Conservation (phyloP, 2,113 vertebrate genomes). For the Peromyscus polionotus region DNA sequence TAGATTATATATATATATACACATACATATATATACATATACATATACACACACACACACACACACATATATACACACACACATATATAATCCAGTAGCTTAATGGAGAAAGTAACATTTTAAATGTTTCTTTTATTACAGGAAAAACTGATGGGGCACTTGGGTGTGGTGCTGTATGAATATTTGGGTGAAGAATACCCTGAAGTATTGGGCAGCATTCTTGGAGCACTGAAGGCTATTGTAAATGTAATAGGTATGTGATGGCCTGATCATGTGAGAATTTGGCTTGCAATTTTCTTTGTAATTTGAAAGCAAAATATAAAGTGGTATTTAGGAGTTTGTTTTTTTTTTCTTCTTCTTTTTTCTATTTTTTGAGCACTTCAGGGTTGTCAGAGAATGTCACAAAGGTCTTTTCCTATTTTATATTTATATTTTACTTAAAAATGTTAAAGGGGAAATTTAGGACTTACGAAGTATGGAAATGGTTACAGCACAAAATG, state of each 20-base stretch:
- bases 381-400: slow-evolving; percentile 15
- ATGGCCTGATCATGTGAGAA: slow-evolving; percentile 58
- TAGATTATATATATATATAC: too few relatives aligned
- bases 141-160: slow-evolving; percentile 99
- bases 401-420: not conserved
- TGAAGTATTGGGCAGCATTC: slow-evolving; percentile 98
- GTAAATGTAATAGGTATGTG: slow-evolving; percentile 98
- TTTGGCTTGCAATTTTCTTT: slow-evolving; percentile 25
- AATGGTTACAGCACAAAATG: not conserved
- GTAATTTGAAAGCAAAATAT: slow-evolving; percentile 24
- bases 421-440: slow-evolving; percentile 39
- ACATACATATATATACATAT: too few relatives aligned
- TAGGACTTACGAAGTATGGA: not conserved
- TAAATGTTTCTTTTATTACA: slow-evolving; percentile 81
- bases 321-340: slow-evolving; percentile 54
- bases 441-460: slow-evolving; percentile 4
- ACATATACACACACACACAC: too few relatives aligned
- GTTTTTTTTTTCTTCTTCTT: slow-evolving; percentile 8
- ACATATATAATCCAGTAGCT: too few relatives aligned
- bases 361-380: not conserved
- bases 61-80: too few relatives aligned
- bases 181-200: slow-evolving; percentile 99
- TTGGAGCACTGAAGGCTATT: slow-evolving; percentile 98
- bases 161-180: slow-evolving; percentile 98
- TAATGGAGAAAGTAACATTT: not conserved